Base-by-base conservation (phyloP, 2,888 invertebrate species). In the Oligia strigilis region DNA sequence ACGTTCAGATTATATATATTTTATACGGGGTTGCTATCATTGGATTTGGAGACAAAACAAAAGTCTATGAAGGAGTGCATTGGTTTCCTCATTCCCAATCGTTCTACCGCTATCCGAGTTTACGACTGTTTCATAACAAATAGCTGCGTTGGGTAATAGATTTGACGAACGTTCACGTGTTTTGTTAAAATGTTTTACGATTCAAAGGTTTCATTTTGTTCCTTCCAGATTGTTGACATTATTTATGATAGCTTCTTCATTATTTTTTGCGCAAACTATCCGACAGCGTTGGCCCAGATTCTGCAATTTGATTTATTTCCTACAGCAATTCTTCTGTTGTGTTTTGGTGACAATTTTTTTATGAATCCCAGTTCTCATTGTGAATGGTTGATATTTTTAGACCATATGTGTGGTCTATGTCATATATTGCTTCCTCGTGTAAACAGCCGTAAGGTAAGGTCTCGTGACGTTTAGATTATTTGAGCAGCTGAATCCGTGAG, bases 401-500 rank as follows among this genome's bases (percentile, higher is more conserved):
- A 67, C 19, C 29, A 71, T 69, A n/a, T 66, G 62, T 77, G 49
- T 52, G 46, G 29, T 64, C 36, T 69, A 52, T 55, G 36, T 55
- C 23, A 72, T 65, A 64, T n/a, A 62, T 36, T n/a, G 55, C 71
- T 86, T 82, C 77, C 74, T 86, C 23, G 17, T 69, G 60, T 69
- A 9, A 71, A 72, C 75, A 64, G 55, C n/a, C 11, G 13, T 66
- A 77, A 80, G 55, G 52, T 74, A 80, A 78, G 81, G 81, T 81
- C 78, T 86, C 62, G 74, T 85, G 85, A 89, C 83, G 82, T 81
- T 29, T 3, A 62, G 88, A 80, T 88, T 91, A 82, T 88, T 89
- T 90, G 76, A 72, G 83, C 90, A 92, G 86, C 85, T 90, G 90
- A 84, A 87, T 80, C 73, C 58, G 36, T 80, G 69, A 75, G 73